These are phyloP conservation scores for Brevipalpus yothersi DNA, from an alignment of 1,140 invertebrate genomes.

Conservation along the genomic window DNA sequence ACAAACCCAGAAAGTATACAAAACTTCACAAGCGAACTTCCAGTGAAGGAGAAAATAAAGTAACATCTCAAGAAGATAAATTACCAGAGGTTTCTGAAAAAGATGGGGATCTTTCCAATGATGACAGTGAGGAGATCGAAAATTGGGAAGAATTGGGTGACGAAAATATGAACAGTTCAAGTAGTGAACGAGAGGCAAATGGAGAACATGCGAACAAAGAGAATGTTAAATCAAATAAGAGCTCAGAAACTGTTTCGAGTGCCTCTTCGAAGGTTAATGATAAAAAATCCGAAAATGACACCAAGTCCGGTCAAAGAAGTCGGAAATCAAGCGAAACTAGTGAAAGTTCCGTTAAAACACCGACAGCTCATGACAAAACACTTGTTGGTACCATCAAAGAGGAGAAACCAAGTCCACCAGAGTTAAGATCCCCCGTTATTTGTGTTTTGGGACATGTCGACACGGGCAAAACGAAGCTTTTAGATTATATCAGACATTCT, in stretches of 20 bases:
- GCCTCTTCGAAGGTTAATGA: neutral
- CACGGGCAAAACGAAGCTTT: slow-evolving; percentile 97
- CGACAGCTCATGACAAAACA: slow-evolving; percentile 20
- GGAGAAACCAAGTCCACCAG: neutral
- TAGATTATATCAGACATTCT: slow-evolving; percentile 62
- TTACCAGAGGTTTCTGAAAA: slow-evolving; percentile 5
- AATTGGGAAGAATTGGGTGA: slow-evolving; percentile 1
- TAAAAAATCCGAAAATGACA: neutral
- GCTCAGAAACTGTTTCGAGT: too few relatives aligned
- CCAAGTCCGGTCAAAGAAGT: neutral
- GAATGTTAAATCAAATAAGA: neutral
- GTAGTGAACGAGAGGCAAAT: neutral
- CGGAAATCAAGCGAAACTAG: slow-evolving; percentile 28
- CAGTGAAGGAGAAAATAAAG: slow-evolving; percentile 9
- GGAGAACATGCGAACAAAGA: neutral
- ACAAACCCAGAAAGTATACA: neutral
- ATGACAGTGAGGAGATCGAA: slow-evolving; percentile 21
- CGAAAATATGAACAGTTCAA: neutral
- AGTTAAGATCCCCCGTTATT: slow-evolving; percentile 71
- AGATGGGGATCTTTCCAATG: neutral
- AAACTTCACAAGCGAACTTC: slow-evolving; percentile 4
- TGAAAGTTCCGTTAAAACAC: slow-evolving; percentile 33
- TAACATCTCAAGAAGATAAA: slow-evolving; percentile 4
- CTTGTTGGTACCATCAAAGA: slow-evolving; percentile 28
- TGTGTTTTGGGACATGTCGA: slow-evolving; percentile 99